Conservation (phyloP, 2,797 vertebrate genomes). For the Paedocypris micromegethes region DNA sequence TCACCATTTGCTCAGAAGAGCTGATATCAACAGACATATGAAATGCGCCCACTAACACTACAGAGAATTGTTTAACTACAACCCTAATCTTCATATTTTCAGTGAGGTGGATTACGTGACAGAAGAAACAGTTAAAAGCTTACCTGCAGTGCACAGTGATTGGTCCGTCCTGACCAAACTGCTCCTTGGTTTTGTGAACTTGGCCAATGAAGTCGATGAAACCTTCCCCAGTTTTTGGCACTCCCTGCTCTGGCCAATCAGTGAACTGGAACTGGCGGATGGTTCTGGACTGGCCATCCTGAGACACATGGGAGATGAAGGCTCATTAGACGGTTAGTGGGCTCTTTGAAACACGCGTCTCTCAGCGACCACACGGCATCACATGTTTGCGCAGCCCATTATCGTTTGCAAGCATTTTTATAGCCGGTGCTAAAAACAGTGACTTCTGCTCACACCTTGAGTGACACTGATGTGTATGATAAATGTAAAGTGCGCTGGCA, state of each 20-base stretch:
- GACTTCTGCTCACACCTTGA: conserved; percentile 3
- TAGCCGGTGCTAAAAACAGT: background rate
- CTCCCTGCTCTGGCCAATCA: conserved; percentile 95
- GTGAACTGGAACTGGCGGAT: conserved; percentile 98
- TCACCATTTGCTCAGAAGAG: no score
- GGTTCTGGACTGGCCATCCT: conserved; percentile 95
- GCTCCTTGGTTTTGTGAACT: conserved; percentile 98
- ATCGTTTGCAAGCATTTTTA: no score
- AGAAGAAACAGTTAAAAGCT: background rate
- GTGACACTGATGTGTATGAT: conserved; percentile 10
- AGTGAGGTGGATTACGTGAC: background rate
- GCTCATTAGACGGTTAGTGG: background rate
- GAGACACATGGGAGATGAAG: background rate
- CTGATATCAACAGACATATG: no score
- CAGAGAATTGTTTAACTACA: no score
- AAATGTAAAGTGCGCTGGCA: background rate
- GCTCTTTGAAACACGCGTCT: no score
- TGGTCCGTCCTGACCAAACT: conserved; percentile 95
- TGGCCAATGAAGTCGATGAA: conserved; percentile 98
- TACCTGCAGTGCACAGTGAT: conserved; percentile 98
- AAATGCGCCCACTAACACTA: no score
- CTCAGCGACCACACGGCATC: no score
- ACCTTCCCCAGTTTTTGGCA: conserved; percentile 91
- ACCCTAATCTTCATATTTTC: background rate
- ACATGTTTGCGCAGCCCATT: no score